Evolutionary conservation across 1,140 invertebrate species (phyloP).

Genomic region (Heliconius himera): DNA sequence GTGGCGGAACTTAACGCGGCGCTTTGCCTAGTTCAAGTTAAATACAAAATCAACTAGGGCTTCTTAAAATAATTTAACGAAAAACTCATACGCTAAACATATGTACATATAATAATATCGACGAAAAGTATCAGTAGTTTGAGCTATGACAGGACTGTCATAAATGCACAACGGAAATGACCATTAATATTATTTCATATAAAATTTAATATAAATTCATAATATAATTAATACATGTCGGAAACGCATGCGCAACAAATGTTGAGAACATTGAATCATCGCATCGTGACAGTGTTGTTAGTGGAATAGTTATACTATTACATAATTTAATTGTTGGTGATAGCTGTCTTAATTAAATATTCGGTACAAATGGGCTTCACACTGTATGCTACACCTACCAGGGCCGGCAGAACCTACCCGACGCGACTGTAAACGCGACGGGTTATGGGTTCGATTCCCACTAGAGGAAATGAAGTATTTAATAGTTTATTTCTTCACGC

Average conservation of each 20-base stretch:
- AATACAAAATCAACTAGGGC: no score
- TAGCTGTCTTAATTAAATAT: no score
- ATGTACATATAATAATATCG: no score
- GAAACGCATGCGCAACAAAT: constrained; percentile 44
- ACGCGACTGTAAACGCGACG: not conserved
- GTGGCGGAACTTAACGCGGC: no score
- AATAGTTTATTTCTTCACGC: not conserved
- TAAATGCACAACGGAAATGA: not conserved
- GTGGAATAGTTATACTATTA: not conserved
- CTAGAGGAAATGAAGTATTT: not conserved
- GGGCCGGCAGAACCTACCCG: no score
- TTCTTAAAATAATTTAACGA: no score
- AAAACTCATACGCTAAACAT: no score
- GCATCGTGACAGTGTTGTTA: constrained; percentile 6
- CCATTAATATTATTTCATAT: not conserved
- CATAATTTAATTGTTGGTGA: not conserved
- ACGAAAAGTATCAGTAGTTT: not conserved
- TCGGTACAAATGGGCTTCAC: no score
- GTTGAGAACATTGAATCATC: constrained; percentile 25
- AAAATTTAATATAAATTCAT: not conserved
- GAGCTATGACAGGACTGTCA: not conserved
- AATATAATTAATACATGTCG: constrained; percentile 17
- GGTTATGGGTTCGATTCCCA: not conserved
- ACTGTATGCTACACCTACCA: no score
- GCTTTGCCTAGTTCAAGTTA: no score